phyloP scores from a whole-genome alignment of 2,113 vertebrate species.

The Austrofundulus limnaeus region DNA sequence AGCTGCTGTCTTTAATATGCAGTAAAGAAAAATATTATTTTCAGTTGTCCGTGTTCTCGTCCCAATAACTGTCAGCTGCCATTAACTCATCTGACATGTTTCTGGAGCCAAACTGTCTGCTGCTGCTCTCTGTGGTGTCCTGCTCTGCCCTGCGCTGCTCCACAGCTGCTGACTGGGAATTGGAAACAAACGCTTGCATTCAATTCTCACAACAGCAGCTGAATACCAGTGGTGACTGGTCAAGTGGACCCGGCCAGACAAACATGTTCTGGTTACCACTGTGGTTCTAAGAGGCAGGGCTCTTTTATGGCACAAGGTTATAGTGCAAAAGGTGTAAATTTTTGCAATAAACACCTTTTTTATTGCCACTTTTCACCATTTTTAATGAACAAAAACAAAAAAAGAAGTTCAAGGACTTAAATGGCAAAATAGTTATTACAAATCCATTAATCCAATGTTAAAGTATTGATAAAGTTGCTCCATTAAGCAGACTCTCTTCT shows the following conservation, averaged over 20 bases:
- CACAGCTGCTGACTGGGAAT: background rate
- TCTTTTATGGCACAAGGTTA: background rate
- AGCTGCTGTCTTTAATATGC: background rate
- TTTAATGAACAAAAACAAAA: no score
- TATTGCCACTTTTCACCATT: no score
- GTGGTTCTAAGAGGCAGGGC: background rate
- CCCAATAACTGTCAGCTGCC: slow-evolving; percentile 18
- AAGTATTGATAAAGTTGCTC: no score
- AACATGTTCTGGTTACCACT: slow-evolving; percentile 6
- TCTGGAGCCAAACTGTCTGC: slow-evolving; percentile 14
- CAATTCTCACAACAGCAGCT: slow-evolving; percentile 10
- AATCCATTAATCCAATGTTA: no score
- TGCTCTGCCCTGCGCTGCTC: slow-evolving; percentile 7
- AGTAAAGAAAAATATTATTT: background rate
- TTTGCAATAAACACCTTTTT: no score
- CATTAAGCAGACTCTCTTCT: no score
- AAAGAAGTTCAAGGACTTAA: no score
- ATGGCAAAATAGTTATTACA: no score
- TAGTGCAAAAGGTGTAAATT: background rate
- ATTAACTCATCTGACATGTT: background rate
- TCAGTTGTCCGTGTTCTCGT: background rate
- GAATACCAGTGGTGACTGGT: slow-evolving; percentile 19
- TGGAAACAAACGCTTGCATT: slow-evolving; percentile 31
- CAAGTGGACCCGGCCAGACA: background rate
- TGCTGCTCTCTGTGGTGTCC: background rate